Evolutionary conservation across 1,140 invertebrate species (phyloP).

Genomic region (Yoshiicerus persimilis): DNA sequence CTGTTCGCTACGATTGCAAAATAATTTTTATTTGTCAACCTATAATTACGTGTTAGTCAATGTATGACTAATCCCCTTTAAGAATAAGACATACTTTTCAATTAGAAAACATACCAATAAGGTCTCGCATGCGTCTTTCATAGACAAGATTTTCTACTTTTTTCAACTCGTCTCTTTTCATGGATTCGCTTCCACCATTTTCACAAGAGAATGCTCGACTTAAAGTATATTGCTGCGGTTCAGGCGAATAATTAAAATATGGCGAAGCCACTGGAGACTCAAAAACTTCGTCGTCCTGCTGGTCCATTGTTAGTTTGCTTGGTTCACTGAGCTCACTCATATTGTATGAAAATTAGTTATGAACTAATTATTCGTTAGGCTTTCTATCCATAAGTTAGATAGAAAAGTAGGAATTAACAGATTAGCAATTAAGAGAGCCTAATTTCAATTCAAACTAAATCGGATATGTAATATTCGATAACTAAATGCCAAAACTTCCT

Average conservation of each 20-base stretch:
- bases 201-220: constrained; percentile 31
- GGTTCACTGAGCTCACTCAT: not conserved
- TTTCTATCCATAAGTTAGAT: too few relatives aligned
- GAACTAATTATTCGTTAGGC: too few relatives aligned
- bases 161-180: constrained; percentile 42
- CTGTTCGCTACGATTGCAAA: too few relatives aligned
- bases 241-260: not conserved
- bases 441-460: not conserved
- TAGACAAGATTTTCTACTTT: constrained; percentile 38
- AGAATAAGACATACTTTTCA: not conserved
- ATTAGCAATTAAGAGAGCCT: too few relatives aligned
- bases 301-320: not conserved
- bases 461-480: not conserved
- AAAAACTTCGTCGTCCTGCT: not conserved
- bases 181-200: constrained; percentile 33
- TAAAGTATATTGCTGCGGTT: not conserved
- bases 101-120: constrained; percentile 3
- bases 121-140: constrained; percentile 36
- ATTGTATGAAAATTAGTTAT: not conserved
- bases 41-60: too few relatives aligned
- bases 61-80: too few relatives aligned
- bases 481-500: not conserved
- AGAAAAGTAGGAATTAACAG: too few relatives aligned
- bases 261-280: not conserved
- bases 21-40: too few relatives aligned